Conservation (phyloP, 64 coral and sea anemone species). For the Pachyseris speciosa region DNA sequence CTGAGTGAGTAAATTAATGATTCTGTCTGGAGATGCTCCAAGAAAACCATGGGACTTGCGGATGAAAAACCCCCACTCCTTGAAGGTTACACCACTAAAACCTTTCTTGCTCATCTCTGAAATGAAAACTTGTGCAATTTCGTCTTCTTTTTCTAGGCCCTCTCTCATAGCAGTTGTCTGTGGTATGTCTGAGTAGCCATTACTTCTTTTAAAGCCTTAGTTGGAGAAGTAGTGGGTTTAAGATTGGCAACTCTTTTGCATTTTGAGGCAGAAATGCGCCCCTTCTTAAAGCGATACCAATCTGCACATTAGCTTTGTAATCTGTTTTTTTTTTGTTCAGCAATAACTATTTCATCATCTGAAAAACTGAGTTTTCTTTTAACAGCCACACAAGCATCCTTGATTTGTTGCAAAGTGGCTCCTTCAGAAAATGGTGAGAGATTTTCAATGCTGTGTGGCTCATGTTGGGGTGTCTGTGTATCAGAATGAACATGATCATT, state of each 20-base stretch:
- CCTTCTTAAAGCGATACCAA: conserved; percentile 41
- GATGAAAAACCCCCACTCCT: conserved; percentile 56
- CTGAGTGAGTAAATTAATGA: not conserved
- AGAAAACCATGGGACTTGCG: conserved; percentile 59
- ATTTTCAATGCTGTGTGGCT: conserved; percentile 12
- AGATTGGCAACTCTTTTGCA: conserved; percentile 37
- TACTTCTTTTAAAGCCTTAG: conserved; percentile 55
- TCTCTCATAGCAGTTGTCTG: conserved; percentile 46
- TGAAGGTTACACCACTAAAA: conserved; percentile 14
- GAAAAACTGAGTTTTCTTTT: conserved; percentile 58
- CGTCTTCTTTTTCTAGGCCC: conserved; percentile 34
- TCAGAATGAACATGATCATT: not conserved
- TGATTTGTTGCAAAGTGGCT: conserved; percentile 27
- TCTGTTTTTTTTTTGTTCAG: conserved; percentile 49
- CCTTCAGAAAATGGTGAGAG: conserved; percentile 12
- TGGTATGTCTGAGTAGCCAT: conserved; percentile 1
- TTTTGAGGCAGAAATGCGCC: conserved; percentile 58
- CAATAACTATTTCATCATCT: conserved; percentile 36
- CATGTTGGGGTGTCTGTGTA: not conserved
- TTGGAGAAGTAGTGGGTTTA: conserved; percentile 48
- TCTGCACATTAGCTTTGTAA: conserved; percentile 16
- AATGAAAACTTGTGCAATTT: conserved; percentile 47
- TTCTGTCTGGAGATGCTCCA: conserved; percentile 37
- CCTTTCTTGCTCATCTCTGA: conserved; percentile 10
- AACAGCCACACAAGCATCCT: conserved; percentile 26